These are phyloP conservation scores for Subanguina moxae DNA, from an alignment of 1,140 invertebrate species.

Conservation along the genomic window DNA sequence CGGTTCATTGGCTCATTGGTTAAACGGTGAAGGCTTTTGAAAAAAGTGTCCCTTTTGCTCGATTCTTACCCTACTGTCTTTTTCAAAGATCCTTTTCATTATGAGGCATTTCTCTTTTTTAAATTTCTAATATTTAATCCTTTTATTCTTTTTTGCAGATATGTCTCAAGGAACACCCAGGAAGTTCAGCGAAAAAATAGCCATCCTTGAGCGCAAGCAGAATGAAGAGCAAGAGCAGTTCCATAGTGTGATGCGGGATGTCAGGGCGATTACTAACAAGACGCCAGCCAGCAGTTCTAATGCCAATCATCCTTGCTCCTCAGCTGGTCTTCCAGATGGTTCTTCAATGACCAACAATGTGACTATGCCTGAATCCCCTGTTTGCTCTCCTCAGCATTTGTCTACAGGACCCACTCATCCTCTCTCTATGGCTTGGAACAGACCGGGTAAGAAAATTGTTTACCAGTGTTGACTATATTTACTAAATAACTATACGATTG, in stretches of 20 bases:
- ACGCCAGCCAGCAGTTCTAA: slow-evolving; percentile 26
- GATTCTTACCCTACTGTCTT: too few species aligned
- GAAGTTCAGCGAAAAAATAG: slow-evolving; percentile 59
- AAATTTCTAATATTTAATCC: neutral
- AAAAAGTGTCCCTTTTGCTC: too few species aligned
- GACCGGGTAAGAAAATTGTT: neutral
- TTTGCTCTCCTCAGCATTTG: slow-evolving; percentile 7
- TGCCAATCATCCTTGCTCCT: slow-evolving; percentile 20
- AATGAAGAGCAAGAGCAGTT: slow-evolving; percentile 53
- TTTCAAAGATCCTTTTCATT: too few species aligned
- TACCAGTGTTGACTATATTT: too few species aligned
- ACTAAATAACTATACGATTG: too few species aligned
- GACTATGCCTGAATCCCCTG: neutral
- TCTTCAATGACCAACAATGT: neutral
- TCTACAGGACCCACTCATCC: neutral
- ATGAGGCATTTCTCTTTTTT: too few species aligned
- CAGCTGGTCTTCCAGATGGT: slow-evolving; percentile 18
- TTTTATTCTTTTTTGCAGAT: neutral
- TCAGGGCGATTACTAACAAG: slow-evolving; percentile 41
- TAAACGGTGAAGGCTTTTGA: too few species aligned
- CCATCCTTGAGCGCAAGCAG: slow-evolving; percentile 49
- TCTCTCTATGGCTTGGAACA: slow-evolving; percentile 4
- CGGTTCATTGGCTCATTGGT: too few species aligned
- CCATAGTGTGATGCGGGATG: slow-evolving; percentile 53
- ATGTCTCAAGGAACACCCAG: slow-evolving; percentile 55